These are phyloP conservation scores for Gymnopithys bicolor DNA, from an alignment of 2,797 vertebrate genomes.

Conservation along the genomic window DNA sequence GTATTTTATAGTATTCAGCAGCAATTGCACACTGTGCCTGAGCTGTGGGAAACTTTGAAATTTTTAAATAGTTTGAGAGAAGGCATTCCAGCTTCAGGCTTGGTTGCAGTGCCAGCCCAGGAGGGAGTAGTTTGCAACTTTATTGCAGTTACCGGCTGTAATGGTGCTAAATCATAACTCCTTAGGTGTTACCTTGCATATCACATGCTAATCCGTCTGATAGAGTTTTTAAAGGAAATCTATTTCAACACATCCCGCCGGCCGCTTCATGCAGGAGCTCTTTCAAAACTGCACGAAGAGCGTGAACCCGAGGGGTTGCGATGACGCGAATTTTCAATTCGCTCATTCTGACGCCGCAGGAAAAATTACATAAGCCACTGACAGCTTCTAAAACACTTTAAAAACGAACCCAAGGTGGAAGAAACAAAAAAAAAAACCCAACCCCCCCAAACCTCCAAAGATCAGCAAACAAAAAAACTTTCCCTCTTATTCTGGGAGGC, in stretches of 20 bases:
- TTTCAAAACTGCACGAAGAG: not conserved
- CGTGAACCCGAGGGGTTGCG: rapidly evolving
- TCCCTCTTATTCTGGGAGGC: rapidly evolving
- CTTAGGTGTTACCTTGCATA: not conserved
- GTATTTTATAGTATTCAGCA: not conserved
- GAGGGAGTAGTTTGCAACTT: not conserved
- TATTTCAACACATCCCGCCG: not conserved
- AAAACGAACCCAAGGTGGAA: not conserved
- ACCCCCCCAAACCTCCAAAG: too few relatives aligned
- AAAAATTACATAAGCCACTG: not conserved
- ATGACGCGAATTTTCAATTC: not conserved
- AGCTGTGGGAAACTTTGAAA: not conserved
- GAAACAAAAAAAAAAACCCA: not conserved
- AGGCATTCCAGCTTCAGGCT: rapidly evolving
- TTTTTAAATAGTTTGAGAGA: not conserved
- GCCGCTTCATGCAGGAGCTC: not conserved
- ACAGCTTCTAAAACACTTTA: not conserved
- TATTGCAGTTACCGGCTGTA: not conserved
- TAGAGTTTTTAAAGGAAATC: not conserved
- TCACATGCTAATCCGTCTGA: not conserved
- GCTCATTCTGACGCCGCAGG: not conserved
- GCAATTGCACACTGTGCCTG: not conserved
- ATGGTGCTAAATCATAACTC: not conserved
- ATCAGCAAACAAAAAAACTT: not conserved
- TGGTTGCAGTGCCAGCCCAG: rapidly evolving